Percentiles rank a stretch among this genome's conserved stretches.
Conservation (phyloP, 2,888 invertebrate genomes). For the Amphipoea oculea region DNA sequence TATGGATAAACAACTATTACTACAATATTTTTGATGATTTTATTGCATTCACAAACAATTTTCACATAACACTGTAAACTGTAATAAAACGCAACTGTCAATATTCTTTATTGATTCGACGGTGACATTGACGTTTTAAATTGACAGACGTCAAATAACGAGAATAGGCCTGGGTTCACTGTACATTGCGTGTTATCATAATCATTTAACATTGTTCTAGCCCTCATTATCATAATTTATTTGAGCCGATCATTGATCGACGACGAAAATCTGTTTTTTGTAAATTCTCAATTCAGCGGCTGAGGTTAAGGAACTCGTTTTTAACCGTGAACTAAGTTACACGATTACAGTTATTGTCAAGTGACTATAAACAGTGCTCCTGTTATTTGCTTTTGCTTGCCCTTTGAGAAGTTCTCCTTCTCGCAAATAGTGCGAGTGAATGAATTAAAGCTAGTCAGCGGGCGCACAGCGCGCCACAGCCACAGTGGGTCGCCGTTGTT, state of each 20-base stretch:
- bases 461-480: constrained; percentile 54
- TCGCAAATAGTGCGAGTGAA: constrained; percentile 46
- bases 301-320: constrained; percentile 11
- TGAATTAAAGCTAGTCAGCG: constrained; percentile 48
- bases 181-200: constrained; percentile 36
- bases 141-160: constrained; percentile 26
- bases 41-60: not conserved
- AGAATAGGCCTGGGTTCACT: not conserved
- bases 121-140: constrained; percentile 31
- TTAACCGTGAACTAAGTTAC: not conserved
- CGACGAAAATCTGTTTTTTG: not conserved
- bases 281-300: constrained; percentile 3
- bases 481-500: constrained; percentile 73
- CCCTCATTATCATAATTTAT: constrained; percentile 1
- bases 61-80: not conserved
- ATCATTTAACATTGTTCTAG: not conserved
- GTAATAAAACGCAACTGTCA: constrained; percentile 34
- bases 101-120: constrained; percentile 12
- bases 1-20: not conserved
- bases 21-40: not conserved
- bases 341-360: constrained; percentile 17
- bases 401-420: constrained; percentile 32
- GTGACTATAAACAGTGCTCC: constrained; percentile 8
- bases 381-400: constrained; percentile 15
- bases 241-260: constrained; percentile 12